Evolutionary conservation across 2,113 vertebrate genomes (phyloP).

Genomic region (Siniperca knerii): DNA sequence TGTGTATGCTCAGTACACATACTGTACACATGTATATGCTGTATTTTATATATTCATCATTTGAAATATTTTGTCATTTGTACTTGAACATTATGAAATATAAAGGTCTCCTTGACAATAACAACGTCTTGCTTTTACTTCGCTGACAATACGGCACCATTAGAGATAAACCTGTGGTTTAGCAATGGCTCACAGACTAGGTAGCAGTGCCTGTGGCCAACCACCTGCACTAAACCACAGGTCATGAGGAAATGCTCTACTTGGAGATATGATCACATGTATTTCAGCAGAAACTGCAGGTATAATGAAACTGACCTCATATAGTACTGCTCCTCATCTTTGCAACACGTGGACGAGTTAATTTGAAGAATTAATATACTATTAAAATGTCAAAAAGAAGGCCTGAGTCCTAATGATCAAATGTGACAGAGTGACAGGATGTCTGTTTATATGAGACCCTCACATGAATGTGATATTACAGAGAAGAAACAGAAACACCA

Average conservation of each 20-base stretch:
- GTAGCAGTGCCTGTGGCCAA: constrained; percentile 13
- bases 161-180: constrained; percentile 35
- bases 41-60: not conserved
- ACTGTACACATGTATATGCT: not conserved
- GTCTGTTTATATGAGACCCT: not conserved
- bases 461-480: not conserved
- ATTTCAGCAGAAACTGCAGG: constrained; percentile 42
- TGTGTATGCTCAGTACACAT: not conserved
- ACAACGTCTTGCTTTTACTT: constrained; percentile 47
- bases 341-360: not conserved
- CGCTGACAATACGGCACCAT: not conserved
- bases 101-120: not conserved
- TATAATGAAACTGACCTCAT: constrained; percentile 7
- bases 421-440: not conserved
- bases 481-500: constrained; percentile 32
- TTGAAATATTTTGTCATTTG: not conserved
- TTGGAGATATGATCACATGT: not conserved
- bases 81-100: not conserved
- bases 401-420: not conserved
- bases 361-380: not conserved
- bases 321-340: not conserved
- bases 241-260: constrained; percentile 43
- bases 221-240: constrained; percentile 51
- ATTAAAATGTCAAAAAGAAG: not conserved
- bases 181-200: not conserved